Base-by-base conservation (phyloP, 1,140 invertebrate genomes). In the Micrasema minimum region DNA sequence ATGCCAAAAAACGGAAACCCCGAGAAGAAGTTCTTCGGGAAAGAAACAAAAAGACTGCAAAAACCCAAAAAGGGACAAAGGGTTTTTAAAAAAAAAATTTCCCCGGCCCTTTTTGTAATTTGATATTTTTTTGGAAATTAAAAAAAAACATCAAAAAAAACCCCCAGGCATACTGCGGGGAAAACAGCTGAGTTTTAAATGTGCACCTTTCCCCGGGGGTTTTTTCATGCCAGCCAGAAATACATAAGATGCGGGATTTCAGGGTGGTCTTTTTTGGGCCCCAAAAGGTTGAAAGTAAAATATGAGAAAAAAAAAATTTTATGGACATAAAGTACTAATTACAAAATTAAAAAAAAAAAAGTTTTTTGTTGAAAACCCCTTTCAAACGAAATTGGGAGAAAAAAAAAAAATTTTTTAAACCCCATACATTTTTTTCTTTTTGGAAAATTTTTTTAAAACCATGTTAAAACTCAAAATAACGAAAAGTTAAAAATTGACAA, bases 391-490 rank as follows among this genome's bases (percentile, higher is more conserved):
- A 45, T 45, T 11, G 41, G 11, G 41, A 45, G 11, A 45, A 45
- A 6, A 45, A n/a, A n/a, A n/a, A n/a, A n/a, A 5, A 6, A 2
- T 2, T 5, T n/a, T 45, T 45, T 45, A n/a, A n/a, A 45, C 41
- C 11, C 41, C 41, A 45, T 45, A 45, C 41, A 45, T 45, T 45
- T 45, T 45, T n/a, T 45, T 31, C 7, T 7, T 2, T 31, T 31
- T 31, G 26, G 2, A 31, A n/a, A n/a, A n/a, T n/a, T 31, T 31
- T 31, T 31, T 31, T 31, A 5, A 45, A 12, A 16, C 14, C 14
- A 45, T 45, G 41, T 45, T 45, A n/a, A 45, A 11, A 45, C 41
- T 45, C 41, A 45, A 45, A 45, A 6, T 45, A 45, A 45, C 41
- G 41, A 45, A 45, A 45, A n/a, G 11, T 45, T 45, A 11, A 45